A percentile compares a stretch with the other conserved stretches of the same genome.
Evolutionary conservation across 2,888 invertebrate genomes (phyloP).

Genomic region (Drosophila melanosoma): DNA sequence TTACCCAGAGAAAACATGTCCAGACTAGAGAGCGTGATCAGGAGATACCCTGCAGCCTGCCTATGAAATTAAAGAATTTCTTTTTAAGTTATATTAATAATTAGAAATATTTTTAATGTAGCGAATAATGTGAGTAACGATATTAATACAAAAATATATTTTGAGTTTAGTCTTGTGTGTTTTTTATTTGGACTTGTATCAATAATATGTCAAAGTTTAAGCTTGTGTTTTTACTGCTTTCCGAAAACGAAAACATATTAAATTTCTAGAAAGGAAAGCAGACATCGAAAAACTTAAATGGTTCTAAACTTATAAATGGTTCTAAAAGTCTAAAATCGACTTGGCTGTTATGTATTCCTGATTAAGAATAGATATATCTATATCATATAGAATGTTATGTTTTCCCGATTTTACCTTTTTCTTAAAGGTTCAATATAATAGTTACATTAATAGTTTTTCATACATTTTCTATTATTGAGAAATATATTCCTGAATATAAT

Average conservation of each 20-base stretch:
- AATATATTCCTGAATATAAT: background rate
- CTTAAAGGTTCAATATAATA: background rate
- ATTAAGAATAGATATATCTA: background rate
- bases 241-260: background rate
- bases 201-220: background rate
- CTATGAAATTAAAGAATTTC: fast-evolving
- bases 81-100: background rate
- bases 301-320: too few relatives aligned
- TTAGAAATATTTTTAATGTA: background rate
- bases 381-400: background rate
- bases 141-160: background rate
- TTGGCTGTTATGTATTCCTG: background rate
- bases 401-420: background rate
- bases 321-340: background rate
- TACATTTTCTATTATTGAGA: background rate
- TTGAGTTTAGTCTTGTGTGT: background rate
- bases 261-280: background rate
- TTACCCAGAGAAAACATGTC: background rate
- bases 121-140: background rate
- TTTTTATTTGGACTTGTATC: background rate
- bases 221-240: background rate
- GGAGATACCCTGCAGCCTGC: background rate
- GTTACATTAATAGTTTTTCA: too few relatives aligned
- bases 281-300: background rate
- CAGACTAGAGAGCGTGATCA: background rate